Evolutionary conservation across 2,113 vertebrate genomes (phyloP).

Genomic region (Rhombomys opimus): DNA sequence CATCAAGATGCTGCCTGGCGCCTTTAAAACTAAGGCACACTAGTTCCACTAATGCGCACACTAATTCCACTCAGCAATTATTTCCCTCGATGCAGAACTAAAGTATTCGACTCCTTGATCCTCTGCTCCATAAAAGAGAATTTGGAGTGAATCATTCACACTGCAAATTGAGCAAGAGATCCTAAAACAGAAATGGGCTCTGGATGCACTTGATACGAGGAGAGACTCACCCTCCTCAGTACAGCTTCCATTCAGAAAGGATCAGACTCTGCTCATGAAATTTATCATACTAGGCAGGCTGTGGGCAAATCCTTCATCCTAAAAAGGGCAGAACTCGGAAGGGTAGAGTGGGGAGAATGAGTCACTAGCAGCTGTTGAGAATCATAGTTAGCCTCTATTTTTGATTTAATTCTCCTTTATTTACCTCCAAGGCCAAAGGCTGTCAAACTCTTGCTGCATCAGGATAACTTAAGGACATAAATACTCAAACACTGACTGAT

Average conservation of each 20-base stretch:
- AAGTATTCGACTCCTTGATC: neutral
- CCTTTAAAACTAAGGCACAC: neutral
- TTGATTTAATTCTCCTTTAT: conserved; percentile 71
- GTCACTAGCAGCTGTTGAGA: conserved; percentile 80
- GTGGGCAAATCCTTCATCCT: conserved; percentile 73
- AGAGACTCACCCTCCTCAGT: neutral
- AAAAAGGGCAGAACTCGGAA: conserved; percentile 79
- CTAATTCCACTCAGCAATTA: neutral
- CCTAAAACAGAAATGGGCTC: neutral
- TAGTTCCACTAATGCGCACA: neutral
- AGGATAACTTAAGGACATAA: neutral
- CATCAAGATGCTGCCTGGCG: neutral
- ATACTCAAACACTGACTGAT: neutral
- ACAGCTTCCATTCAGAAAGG: conserved; percentile 10
- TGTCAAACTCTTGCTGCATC: conserved; percentile 26
- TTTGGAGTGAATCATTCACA: neutral
- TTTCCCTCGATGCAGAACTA: neutral
- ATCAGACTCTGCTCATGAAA: conserved; percentile 46
- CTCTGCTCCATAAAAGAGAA: neutral
- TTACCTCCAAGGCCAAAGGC: conserved; percentile 15
- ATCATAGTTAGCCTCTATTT: conserved; percentile 54
- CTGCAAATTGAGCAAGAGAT: conserved; percentile 18
- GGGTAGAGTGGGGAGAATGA: conserved; percentile 71
- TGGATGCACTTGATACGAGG: neutral
- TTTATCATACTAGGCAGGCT: conserved; percentile 60